phyloP scores from a whole-genome alignment of 1,140 invertebrate species.

The Ceratina australensis region DNA sequence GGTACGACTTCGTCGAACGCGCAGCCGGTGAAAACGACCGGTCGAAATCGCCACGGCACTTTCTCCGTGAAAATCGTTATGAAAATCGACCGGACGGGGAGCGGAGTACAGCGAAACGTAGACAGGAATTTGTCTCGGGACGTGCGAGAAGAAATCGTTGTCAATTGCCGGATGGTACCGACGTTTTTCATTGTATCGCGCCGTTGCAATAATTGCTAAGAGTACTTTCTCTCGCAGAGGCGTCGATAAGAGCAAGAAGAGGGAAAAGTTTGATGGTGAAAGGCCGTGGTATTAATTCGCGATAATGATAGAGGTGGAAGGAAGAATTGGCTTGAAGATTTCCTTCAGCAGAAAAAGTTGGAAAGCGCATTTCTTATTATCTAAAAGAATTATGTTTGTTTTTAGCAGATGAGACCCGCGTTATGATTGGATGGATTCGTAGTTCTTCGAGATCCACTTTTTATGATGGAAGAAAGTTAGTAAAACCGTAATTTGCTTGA shows the following conservation, averaged over 20 bases:
- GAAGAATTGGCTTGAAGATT: slow-evolving; percentile 29
- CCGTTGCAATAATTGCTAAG: slow-evolving; percentile 19
- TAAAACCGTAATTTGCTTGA: no score
- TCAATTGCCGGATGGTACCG: neutral
- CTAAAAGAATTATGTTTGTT: no score
- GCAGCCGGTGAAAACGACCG: slow-evolving; percentile 18
- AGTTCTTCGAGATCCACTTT: no score
- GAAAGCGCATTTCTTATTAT: slow-evolving; percentile 37
- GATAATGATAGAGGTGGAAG: slow-evolving; percentile 21
- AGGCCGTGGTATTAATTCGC: slow-evolving; percentile 29
- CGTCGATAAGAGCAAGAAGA: slow-evolving; percentile 15
- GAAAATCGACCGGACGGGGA: neutral
- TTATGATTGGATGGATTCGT: no score
- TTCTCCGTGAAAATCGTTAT: slow-evolving; percentile 15
- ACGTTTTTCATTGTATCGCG: no score
- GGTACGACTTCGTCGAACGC: neutral
- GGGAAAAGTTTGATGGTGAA: slow-evolving; percentile 37
- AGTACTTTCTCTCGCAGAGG: slow-evolving; percentile 21
- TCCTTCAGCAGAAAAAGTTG: slow-evolving; percentile 12
- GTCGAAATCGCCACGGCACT: neutral
- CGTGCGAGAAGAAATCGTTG: neutral
- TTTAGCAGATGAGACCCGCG: no score
- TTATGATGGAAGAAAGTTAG: no score
- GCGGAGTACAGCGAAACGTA: no score
- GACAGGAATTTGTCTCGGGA: neutral